Percentiles rank a stretch among this genome's conserved stretches.
Evolutionary conservation across 2,113 vertebrate species (phyloP).

Genomic region (Pongo pygmaeus): DNA sequence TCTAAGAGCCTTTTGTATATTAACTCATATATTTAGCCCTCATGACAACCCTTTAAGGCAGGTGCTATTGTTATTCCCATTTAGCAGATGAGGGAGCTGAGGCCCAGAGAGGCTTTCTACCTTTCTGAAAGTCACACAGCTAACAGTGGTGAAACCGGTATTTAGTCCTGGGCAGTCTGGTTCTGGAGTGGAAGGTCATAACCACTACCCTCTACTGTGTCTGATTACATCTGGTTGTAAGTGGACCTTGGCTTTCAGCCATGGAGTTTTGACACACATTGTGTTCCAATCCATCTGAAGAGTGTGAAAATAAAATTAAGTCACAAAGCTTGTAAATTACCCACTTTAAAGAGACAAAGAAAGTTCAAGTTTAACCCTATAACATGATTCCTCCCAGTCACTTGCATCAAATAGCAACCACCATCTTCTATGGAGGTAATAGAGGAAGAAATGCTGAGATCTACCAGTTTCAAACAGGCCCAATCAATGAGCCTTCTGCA

Average conservation of each 20-base stretch:
- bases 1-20: not conserved
- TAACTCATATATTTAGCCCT: not conserved
- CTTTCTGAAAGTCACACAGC: not conserved
- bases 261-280: not conserved
- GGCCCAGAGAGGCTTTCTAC: not conserved
- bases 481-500: not conserved
- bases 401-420: not conserved
- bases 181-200: not conserved
- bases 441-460: not conserved
- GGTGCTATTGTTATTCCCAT: not conserved
- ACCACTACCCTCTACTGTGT: not conserved
- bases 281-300: not conserved
- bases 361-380: not conserved
- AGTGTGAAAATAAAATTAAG: not conserved
- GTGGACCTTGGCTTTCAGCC: not conserved
- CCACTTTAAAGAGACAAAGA: conserved; percentile 10
- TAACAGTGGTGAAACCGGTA: not conserved
- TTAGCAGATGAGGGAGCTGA: not conserved
- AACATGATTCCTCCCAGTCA: not conserved
- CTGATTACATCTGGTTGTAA: too few species aligned
- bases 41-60: not conserved
- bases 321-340: not conserved
- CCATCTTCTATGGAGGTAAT: too few species aligned
- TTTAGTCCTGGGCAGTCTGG: not conserved
- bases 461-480: not conserved